Percentiles rank a stretch among this genome's conserved stretches.
These are phyloP conservation scores for Eudyptes chrysolophus DNA, from an alignment of 2,113 vertebrate species.

Conservation along the genomic window DNA sequence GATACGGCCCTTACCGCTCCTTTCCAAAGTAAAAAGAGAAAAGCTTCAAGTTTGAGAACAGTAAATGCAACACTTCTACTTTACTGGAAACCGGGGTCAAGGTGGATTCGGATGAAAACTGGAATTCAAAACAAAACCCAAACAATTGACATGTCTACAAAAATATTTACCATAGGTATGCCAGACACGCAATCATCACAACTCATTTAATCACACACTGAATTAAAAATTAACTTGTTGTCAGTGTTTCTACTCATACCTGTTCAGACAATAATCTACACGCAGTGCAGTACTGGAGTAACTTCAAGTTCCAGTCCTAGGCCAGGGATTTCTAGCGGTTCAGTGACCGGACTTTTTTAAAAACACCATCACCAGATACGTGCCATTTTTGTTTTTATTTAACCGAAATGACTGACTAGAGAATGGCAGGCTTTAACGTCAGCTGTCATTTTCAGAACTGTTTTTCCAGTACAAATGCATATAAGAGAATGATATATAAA, in stretches of 20 bases:
- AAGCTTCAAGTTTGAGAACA: neutral
- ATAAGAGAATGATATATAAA: neutral
- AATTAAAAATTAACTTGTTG: conserved; percentile 16
- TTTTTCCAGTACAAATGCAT: neutral
- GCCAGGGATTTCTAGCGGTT: neutral
- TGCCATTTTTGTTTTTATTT: neutral
- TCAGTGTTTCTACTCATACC: neutral
- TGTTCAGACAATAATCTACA: neutral
- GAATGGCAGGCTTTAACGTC: neutral
- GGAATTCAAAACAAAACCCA: neutral
- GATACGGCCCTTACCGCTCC: neutral
- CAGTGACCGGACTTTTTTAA: neutral
- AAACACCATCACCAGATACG: neutral
- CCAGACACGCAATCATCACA: neutral
- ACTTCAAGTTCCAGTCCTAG: neutral
- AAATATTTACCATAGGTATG: neutral
- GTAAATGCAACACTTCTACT: neutral
- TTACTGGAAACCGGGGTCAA: neutral
- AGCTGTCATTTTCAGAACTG: neutral
- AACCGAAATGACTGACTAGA: neutral
- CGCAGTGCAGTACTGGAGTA: neutral
- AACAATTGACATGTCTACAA: neutral
- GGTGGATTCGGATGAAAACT: neutral
- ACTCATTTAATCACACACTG: neutral
- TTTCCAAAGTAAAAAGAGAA: neutral